A percentile compares a stretch with the other conserved stretches of the same genome.
Evolutionary conservation across 1,140 invertebrate species (phyloP).

Genomic region (Antheraea mylitta): DNA sequence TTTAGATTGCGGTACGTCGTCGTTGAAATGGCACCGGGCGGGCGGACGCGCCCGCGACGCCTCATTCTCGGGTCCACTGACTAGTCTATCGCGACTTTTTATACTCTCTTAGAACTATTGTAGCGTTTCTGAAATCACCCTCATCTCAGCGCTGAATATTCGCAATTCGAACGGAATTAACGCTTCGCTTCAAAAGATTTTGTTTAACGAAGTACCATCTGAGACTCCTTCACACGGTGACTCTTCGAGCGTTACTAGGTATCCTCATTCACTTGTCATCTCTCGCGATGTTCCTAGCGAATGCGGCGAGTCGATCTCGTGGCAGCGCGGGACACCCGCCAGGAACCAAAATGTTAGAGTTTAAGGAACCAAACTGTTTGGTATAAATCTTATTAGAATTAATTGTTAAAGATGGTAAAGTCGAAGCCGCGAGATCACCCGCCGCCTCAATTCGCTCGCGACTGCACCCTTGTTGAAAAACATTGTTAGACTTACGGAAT

Average conservation of each 20-base stretch:
- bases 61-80: conserved; percentile 70
- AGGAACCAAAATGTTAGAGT: neutral
- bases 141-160: conserved; percentile 42
- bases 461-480: conserved; percentile 19
- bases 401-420: neutral
- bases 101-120: conserved; percentile 64
- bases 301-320: conserved; percentile 12
- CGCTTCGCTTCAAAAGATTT: conserved; percentile 42
- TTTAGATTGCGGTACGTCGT: conserved; percentile 47
- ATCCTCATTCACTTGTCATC: conserved; percentile 54
- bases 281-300: conserved; percentile 16
- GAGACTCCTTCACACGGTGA: conserved; percentile 31
- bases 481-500: conserved; percentile 64
- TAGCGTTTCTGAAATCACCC: conserved; percentile 58
- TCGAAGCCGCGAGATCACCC: conserved; percentile 10
- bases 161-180: conserved; percentile 15
- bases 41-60: conserved; percentile 37
- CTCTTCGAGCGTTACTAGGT: conserved; percentile 42
- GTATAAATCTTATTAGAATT: neutral
- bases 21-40: conserved; percentile 37
- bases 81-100: conserved; percentile 69
- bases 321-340: neutral
- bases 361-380: neutral
- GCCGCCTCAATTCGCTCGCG: conserved; percentile 22
- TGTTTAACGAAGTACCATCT: conserved; percentile 18